Percentiles rank a stretch among this genome's conserved stretches.
phyloP scores from a whole-genome alignment of 2,797 vertebrate species.

The Molothrus ater region DNA sequence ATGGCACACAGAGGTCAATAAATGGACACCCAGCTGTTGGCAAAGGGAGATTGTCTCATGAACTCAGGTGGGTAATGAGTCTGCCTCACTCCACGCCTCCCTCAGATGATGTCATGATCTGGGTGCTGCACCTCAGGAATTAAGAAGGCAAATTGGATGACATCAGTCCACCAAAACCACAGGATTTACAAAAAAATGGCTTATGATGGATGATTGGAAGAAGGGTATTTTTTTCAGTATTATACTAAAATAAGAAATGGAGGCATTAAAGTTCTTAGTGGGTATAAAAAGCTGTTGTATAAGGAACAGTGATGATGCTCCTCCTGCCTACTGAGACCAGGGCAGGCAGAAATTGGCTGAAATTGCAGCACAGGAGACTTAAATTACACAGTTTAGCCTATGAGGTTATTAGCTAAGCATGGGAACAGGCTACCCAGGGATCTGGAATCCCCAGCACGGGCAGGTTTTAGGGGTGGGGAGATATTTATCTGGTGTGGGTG shows the following conservation, averaged over 20 bases:
- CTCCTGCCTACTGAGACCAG: not conserved
- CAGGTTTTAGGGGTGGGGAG: not conserved
- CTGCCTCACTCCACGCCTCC: not conserved
- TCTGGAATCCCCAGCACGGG: not conserved
- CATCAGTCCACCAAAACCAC: not conserved
- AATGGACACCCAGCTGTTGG: not conserved
- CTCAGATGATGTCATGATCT: not conserved
- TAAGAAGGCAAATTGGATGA: not conserved
- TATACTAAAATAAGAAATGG: not conserved
- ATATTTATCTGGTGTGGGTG: not conserved
- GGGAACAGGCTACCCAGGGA: not conserved
- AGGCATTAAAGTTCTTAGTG: not conserved
- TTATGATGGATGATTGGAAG: accelerated
- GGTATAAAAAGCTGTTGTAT: not conserved
- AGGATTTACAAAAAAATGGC: not conserved
- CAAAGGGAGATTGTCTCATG: not conserved
- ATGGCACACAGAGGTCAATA: not conserved
- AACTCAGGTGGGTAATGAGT: not conserved
- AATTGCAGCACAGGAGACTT: not conserved
- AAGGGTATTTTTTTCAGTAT: not conserved
- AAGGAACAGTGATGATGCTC: not conserved
- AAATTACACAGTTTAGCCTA: not conserved
- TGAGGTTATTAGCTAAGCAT: not conserved
- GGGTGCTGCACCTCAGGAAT: not conserved
- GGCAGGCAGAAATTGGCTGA: not conserved